Conservation (phyloP, 2,888 invertebrate genomes). For the Tetragnatha montana region DNA sequence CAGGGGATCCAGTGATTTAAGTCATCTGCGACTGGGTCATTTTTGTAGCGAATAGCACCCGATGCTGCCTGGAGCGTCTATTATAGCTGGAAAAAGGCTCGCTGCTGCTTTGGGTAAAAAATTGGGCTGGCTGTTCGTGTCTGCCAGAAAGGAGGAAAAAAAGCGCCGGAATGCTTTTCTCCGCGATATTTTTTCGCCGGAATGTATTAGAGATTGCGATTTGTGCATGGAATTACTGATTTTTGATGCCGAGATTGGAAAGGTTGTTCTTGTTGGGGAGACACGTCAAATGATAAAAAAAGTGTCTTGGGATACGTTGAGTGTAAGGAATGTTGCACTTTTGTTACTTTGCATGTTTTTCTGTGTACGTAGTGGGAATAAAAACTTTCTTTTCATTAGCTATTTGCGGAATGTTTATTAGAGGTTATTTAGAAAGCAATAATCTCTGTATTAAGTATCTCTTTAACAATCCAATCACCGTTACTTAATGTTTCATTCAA, state of each 20-base stretch:
- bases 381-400: no score
- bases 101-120: background rate
- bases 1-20: slow-evolving; percentile 19
- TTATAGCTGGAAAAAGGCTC: slow-evolving; percentile 14
- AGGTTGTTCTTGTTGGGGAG: background rate
- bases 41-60: slow-evolving; percentile 15
- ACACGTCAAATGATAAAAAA: background rate
- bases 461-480: no score
- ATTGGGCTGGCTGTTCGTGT: background rate
- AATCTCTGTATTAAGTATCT: no score
- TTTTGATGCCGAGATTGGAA: background rate
- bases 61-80: slow-evolving; percentile 16
- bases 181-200: background rate
- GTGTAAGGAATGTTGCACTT: no score
- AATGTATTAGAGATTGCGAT: background rate
- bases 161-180: background rate
- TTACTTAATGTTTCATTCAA: no score
- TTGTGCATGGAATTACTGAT: background rate
- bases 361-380: no score
- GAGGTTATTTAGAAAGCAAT: no score
- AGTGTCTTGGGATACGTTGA: no score
- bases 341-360: no score
- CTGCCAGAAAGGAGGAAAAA: background rate
- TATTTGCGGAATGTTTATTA: no score
- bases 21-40: slow-evolving; percentile 25